A percentile compares a stretch with the other conserved stretches of the same genome.
Evolutionary conservation across 2,113 vertebrate species (phyloP).

Genomic region (Ploceus nigricollis): DNA sequence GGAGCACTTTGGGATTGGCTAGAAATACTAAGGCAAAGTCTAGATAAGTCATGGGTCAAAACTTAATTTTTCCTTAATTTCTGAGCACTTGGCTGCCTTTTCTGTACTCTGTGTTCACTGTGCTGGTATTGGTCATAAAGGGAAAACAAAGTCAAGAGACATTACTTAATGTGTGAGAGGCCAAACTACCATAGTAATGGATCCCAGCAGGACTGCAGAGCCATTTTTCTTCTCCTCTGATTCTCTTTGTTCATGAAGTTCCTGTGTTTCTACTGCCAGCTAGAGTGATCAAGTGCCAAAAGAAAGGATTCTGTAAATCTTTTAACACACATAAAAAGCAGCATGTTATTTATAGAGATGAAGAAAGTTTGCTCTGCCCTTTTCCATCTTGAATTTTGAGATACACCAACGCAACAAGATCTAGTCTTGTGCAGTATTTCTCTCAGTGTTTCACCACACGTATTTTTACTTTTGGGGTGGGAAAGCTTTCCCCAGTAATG

Average conservation of each 20-base stretch:
- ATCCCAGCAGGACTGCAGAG: neutral
- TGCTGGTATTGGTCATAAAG: neutral
- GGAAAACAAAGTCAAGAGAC: neutral
- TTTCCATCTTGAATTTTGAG: conserved; percentile 9
- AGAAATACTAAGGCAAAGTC: neutral
- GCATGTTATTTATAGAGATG: conserved; percentile 4
- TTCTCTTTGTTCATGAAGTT: neutral
- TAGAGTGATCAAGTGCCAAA: neutral
- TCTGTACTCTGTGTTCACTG: neutral
- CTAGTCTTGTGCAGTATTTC: neutral
- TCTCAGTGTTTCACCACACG: neutral
- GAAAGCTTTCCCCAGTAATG: fast-evolving
- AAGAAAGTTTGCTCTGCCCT: neutral
- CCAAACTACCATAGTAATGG: neutral
- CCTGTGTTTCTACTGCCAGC: neutral
- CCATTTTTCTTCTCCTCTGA: neutral
- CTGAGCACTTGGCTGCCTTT: neutral
- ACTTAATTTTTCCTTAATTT: neutral
- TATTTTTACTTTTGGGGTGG: neutral
- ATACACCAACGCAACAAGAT: neutral
- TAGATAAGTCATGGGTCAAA: neutral
- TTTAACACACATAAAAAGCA: conserved; percentile 9
- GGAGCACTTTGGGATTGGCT: neutral
- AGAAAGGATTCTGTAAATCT: conserved; percentile 33
- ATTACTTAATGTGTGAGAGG: neutral